These are phyloP conservation scores for Leptestheria dahalacensis DNA, from an alignment of 1,140 invertebrate genomes.

Conservation along the genomic window DNA sequence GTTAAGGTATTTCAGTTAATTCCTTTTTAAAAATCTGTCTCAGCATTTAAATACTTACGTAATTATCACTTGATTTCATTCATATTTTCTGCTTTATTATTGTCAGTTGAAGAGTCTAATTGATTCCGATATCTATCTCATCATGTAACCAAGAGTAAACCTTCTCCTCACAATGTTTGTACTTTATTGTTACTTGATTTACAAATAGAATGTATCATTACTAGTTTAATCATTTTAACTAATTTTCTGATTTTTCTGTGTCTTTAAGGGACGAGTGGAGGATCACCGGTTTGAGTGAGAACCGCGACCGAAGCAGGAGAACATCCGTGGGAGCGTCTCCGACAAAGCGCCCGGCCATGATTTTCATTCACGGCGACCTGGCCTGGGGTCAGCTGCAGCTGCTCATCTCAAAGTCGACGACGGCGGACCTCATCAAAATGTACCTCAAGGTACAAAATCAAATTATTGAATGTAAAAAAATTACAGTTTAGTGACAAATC, in stretches of 20 bases:
- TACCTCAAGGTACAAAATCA: conserved; percentile 47
- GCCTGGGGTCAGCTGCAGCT: conserved; percentile 90
- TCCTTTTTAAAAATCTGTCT: too few species aligned
- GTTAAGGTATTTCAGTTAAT: neutral
- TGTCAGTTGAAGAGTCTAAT: too few species aligned
- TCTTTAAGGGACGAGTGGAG: conserved; percentile 73
- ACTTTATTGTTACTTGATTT: too few species aligned
- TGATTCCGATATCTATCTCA: too few species aligned
- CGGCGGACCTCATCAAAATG: conserved; percentile 90
- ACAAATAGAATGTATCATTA: too few species aligned
- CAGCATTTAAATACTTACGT: too few species aligned
- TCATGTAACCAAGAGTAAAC: too few species aligned
- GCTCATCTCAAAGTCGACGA: conserved; percentile 90
- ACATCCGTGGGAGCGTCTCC: conserved; percentile 7
- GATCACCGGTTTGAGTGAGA: conserved; percentile 31
- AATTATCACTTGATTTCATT: too few species aligned
- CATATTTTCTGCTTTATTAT: too few species aligned
- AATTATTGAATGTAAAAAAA: neutral
- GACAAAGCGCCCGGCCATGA: conserved; percentile 55
- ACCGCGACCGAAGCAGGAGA: conserved; percentile 17
- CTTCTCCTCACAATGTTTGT: too few species aligned
- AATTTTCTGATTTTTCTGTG: too few species aligned
- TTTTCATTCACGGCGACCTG: conserved; percentile 83
- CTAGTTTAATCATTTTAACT: too few species aligned
- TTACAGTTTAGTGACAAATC: neutral